Base-by-base conservation (phyloP, 2,888 invertebrate species). In the Apeira syringaria region DNA sequence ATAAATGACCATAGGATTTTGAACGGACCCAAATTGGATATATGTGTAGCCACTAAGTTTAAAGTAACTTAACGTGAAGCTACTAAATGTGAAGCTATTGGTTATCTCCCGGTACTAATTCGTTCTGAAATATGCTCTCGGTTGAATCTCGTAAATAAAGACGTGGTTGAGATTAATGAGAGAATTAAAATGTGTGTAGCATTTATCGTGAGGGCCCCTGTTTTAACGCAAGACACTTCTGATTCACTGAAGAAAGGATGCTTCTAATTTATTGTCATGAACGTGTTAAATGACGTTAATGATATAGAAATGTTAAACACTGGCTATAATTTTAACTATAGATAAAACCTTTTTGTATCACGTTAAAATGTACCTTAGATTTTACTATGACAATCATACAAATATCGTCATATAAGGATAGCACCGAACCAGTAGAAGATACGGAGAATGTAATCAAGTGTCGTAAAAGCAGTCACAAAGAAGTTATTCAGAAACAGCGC, bases 151-250 rank as follows among this genome's bases (percentile, higher is more conserved):
- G 55, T 59, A 59, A 56, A 57, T 61, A 56, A 56, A 61, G 59
- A 55, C 47, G 55, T 54, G 50, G 42, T 48, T 24, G 41, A 51
- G 56, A 57, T 61, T 61, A 59, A 56, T 57, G 59, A 44, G 44
- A 28, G 36, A 57, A 59, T 59, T 57, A 59, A 61, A 59, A 54
- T 34, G 53, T 53, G 59, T 59, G 55, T 56, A 55, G 37, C 55
- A 53, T 56, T 55, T 56, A 53, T 47, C 42, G 50, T 45, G 33
- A 12, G 22, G 26, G 49, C 50, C 53, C 30, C 54, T 53, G 49
- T 46, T 41, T 29, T 34, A 40, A 48, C 49, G 50, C 45, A 31
- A 44, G 50, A 45, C 50, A 53, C 40, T 53, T 53, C 43, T 49
- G 30, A 31, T 50, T 36, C 28, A 43, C 37, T 45, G 44, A 40